Percentiles rank a stretch among this genome's conserved stretches.
Evolutionary conservation across 2,113 vertebrate genomes (phyloP).

Genomic region (Tiliqua scincoides): DNA sequence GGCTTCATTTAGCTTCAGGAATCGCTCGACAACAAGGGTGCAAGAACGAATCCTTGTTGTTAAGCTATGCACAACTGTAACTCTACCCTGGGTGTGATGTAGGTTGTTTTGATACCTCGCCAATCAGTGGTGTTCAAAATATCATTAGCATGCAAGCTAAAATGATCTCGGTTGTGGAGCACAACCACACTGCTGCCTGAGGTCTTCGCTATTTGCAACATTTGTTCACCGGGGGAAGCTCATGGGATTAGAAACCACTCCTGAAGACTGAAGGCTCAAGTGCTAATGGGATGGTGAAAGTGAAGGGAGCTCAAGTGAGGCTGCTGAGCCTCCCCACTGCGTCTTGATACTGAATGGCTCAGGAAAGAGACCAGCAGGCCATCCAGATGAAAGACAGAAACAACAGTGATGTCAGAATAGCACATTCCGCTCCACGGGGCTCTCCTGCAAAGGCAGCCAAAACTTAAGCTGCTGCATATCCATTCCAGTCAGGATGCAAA

Average conservation of each 20-base stretch:
- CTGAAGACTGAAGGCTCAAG: not conserved
- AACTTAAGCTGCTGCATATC: not conserved
- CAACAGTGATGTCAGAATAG: rapidly evolving
- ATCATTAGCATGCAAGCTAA: not conserved
- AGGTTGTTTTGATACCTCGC: not conserved
- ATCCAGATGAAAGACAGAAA: not conserved
- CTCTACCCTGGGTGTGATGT: not conserved
- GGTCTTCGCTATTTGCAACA: not conserved
- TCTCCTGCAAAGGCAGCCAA: not conserved
- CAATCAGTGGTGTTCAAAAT: not conserved
- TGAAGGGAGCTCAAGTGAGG: rapidly evolving
- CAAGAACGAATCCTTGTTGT: too few relatives aligned
- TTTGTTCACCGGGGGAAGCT: not conserved
- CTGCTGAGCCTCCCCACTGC: rapidly evolving
- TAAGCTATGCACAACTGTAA: too few relatives aligned
- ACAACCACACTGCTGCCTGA: not conserved
- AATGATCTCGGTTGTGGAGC: not conserved
- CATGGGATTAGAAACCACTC: not conserved
- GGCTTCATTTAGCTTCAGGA: too few relatives aligned
- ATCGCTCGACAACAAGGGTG: too few relatives aligned
- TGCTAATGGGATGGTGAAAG: not conserved
- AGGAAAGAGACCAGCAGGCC: not conserved
- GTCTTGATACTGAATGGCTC: not conserved
- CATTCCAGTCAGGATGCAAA: not conserved
- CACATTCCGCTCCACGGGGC: not conserved